Conservation (phyloP, 2,113 vertebrate species). For the Macaca mulatta region DNA sequence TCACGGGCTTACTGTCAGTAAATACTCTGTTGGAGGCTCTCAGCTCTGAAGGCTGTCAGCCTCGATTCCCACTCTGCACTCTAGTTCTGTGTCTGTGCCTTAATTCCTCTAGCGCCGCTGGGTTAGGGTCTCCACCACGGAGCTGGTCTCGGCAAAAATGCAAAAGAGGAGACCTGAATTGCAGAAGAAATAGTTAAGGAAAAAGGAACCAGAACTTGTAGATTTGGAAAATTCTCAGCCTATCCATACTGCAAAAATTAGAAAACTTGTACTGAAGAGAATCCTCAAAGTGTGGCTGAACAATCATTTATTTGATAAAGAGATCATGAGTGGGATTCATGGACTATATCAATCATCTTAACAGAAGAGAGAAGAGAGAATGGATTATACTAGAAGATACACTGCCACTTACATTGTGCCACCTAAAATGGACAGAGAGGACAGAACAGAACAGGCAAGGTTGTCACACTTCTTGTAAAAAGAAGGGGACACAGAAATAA, state of each 20-base stretch:
- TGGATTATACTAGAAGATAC: background rate
- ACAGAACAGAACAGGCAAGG: no score
- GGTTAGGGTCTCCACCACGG: no score
- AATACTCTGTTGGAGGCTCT: no score
- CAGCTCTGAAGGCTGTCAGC: no score
- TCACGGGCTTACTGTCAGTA: no score
- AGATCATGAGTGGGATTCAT: no score
- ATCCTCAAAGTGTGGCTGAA: background rate
- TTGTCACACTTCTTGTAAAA: background rate
- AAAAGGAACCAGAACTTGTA: background rate
- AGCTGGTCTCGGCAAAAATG: background rate
- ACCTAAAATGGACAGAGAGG: background rate
- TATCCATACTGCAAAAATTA: background rate
- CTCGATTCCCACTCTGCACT: no score
- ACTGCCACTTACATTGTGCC: background rate
- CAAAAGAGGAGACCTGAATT: background rate
- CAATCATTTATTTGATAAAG: background rate
- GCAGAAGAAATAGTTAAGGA: background rate
- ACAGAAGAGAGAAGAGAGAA: background rate
- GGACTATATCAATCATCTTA: background rate
- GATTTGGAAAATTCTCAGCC: background rate
- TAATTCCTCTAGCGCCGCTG: no score
- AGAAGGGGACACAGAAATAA: background rate
- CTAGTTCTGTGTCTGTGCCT: no score
- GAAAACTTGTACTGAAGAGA: background rate